Evolutionary conservation across 2,888 invertebrate species (phyloP).

Genomic region (Acholoe squamosa): DNA sequence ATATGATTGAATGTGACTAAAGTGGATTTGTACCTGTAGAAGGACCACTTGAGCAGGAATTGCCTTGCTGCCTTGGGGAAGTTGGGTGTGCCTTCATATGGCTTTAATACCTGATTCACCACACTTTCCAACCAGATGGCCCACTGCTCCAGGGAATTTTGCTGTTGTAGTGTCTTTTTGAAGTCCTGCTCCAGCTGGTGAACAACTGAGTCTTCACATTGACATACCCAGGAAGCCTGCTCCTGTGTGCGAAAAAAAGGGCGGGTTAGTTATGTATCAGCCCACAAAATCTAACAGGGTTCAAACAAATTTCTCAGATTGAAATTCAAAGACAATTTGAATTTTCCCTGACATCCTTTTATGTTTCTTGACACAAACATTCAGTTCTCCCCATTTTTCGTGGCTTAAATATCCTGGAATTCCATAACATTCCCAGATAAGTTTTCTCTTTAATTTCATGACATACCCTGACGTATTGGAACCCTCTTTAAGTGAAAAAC

Average conservation of each 20-base stretch:
- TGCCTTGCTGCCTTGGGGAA: constrained; percentile 86
- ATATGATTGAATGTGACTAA: not conserved
- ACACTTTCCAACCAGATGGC: constrained; percentile 98
- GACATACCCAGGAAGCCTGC: constrained; percentile 98
- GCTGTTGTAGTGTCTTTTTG: constrained; percentile 87
- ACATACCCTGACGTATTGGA: no score
- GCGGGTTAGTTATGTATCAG: not conserved
- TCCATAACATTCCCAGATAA: no score
- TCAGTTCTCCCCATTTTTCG: no score
- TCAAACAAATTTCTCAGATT: no score
- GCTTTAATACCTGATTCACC: constrained; percentile 93
- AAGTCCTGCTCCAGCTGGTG: constrained; percentile 95
- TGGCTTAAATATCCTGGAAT: no score
- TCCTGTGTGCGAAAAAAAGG: constrained; percentile 76
- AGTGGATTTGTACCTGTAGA: constrained; percentile 89
- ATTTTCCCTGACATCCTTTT: no score
- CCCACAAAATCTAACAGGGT: no score
- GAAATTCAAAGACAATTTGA: no score
- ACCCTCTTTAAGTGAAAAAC: no score
- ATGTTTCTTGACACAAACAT: no score
- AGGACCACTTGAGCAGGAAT: constrained; percentile 98
- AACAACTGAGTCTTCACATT: constrained; percentile 93
- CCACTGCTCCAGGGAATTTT: constrained; percentile 98
- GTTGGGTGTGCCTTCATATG: constrained; percentile 88
- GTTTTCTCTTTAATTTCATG: no score